Conservation (phyloP, 1,140 invertebrate genomes). For the Dufourea novaeangliae region DNA sequence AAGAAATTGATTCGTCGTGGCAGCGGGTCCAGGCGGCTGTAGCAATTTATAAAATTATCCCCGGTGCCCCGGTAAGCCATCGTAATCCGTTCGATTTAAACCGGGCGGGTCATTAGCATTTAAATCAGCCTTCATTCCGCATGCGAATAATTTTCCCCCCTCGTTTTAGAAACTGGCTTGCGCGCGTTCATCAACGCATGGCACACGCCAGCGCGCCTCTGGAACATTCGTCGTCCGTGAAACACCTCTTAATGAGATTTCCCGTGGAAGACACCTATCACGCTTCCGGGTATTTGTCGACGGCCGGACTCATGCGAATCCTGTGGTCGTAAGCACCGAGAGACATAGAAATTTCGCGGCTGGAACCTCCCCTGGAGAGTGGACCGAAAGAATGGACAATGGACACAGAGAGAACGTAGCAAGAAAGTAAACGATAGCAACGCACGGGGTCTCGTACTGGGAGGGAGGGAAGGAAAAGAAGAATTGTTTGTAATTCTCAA, state of each 20-base stretch:
- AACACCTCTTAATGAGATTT: constrained; percentile 56
- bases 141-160: constrained; percentile 1
- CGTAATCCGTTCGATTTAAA: constrained; percentile 29
- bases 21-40: background rate
- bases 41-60: constrained; percentile 15
- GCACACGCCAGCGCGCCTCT: background rate
- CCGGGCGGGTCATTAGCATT: constrained; percentile 7
- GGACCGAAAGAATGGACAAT: background rate
- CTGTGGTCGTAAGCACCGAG: too few relatives aligned
- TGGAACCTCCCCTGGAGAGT: background rate
- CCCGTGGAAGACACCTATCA: constrained; percentile 33
- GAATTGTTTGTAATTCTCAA: constrained; percentile 68
- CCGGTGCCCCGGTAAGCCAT: background rate
- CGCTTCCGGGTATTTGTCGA: constrained; percentile 44
- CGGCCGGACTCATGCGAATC: background rate
- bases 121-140: constrained; percentile 17
- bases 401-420: constrained; percentile 1
- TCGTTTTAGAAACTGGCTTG: background rate
- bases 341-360: constrained; percentile 3
- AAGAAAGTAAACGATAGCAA: constrained; percentile 11
- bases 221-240: constrained; percentile 9
- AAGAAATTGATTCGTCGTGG: constrained; percentile 4
- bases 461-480: constrained; percentile 45
- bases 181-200: background rate
- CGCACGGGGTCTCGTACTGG: background rate